Evolutionary conservation across 2,888 invertebrate genomes (phyloP), one percentile per base, ranked within the genome.

Genomic region (Phyto melanocephala): DNA sequence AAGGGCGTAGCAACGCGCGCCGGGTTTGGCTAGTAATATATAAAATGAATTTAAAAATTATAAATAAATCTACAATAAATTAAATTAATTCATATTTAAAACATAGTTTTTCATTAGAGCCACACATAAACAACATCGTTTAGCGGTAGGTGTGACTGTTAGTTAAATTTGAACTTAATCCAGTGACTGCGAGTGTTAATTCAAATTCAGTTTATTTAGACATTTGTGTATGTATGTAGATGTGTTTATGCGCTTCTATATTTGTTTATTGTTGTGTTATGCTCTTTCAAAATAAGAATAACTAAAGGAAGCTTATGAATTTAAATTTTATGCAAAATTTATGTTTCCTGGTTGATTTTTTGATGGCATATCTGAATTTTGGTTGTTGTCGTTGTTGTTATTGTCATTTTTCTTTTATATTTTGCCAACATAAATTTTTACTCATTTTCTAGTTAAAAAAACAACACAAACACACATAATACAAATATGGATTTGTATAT

Each of bases 261-360:
- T 60, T 37, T 56, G 40, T 28, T 8, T 28, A 17, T 60, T 68
- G 40, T 62, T 35, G 13, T 62, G 60, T 70, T 24, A 42, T 67
- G 13, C 50, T n/a, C 67, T 77, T 77, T 60, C 15, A 15, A 45
- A 77, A 68, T 58, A 71, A 70, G 40, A 80, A 76, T 80, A 71
- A 76, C 79, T 33, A 82, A 52, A 71, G 75, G 82, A 82, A 79
- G 75, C 71, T 71, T 79, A 82, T 82, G 79, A 79, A 82, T 82
- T 82, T 68, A 82, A 82, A 82, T 79, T 77, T 79, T 79, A 79
- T 79, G 82, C 75, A 60, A 79, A 82, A 82, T 82, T 82, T 82
- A 82, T 82, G 79, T 79, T 82, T 75, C 79, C 75, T 79, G 82
- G 60, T 82, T 79, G 68, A 75, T 75, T 78, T n/a, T n/a, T 75